Percentiles rank a stretch among this genome's conserved stretches.
Evolutionary conservation across 2,888 invertebrate species (phyloP).

Genomic region (Pyrrhia umbra): DNA sequence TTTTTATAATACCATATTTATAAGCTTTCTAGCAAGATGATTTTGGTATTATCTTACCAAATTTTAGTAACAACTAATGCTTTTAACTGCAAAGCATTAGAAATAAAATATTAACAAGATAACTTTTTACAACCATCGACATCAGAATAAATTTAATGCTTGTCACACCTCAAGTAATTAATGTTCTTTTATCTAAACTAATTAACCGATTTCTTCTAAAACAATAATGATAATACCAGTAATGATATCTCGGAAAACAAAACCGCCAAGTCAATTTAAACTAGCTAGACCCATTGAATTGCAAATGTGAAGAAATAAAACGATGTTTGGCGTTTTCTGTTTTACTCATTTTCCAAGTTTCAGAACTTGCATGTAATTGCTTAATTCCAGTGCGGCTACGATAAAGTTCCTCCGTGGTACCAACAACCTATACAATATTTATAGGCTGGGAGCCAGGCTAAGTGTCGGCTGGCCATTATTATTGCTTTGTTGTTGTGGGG

Average conservation of each 20-base stretch:
- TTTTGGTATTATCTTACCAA: too few relatives aligned
- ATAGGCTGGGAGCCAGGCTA: slow-evolving; percentile 52
- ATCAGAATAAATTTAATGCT: too few relatives aligned
- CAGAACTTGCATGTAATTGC: slow-evolving; percentile 85
- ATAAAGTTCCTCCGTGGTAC: slow-evolving; percentile 71
- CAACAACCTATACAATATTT: slow-evolving; percentile 65
- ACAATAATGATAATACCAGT: slow-evolving; percentile 27
- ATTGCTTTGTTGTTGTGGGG: slow-evolving; percentile 19
- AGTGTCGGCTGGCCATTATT: slow-evolving; percentile 43
- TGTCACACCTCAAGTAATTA: background rate
- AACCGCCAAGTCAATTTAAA: slow-evolving; percentile 66
- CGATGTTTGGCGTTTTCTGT: slow-evolving; percentile 82
- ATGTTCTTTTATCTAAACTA: background rate
- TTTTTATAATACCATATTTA: too few relatives aligned
- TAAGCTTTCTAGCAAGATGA: too few relatives aligned
- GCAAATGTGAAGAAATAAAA: slow-evolving; percentile 81
- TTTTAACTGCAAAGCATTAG: too few relatives aligned
- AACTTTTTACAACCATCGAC: too few relatives aligned
- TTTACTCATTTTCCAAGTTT: slow-evolving; percentile 79
- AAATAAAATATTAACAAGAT: too few relatives aligned
- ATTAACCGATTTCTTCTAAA: slow-evolving; percentile 4
- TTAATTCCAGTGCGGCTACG: slow-evolving; percentile 79
- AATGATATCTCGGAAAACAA: slow-evolving; percentile 45
- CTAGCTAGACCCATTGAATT: slow-evolving; percentile 78
- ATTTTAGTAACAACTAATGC: too few relatives aligned